Evolutionary conservation across 2,797 vertebrate genomes (phyloP), one percentile per base, ranked within the genome.

Genomic region (Anomalospiza imberbis): DNA sequence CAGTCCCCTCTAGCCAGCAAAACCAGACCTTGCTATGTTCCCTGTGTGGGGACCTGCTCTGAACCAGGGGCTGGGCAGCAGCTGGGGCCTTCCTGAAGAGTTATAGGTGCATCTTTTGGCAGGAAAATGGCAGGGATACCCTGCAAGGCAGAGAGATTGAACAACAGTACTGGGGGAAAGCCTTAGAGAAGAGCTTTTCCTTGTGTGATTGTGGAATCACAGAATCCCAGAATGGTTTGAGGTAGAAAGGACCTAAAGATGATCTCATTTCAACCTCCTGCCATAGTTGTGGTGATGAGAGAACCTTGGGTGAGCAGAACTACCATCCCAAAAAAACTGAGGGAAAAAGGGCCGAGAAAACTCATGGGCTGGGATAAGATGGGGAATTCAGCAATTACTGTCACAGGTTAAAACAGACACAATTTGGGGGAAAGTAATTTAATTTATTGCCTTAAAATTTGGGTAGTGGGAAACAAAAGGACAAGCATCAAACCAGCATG

Each of bases 261-360:
- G 9, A n/a, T 38, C 19, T 31, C 13, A 28, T 51, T 72, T 51
- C 51, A 51, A 45, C 8, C 9, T 28, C 22, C 45, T 45, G 32
- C 19, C 45, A 7, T 5, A 5, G 67, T 5, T 44, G 31, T 17
- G 25, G 42, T 48, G 53, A 24, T 54, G 40, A 54, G 21, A 26
- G 28, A 80, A 51, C 32, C 42, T 55, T n/a, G 47, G 32, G 22
- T 47, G 48, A 22, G 63, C 31, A 65, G 9, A 75, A 22, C 8
- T 51, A 31, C 50, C 19, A 29, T 22, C 36, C 44, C n/a, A 9
- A 29, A 9, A n/a, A 75, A 57, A 29, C 0, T 12, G 17, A 16
- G 17, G 0, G 1, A 14, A 13, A 72, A n/a, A 1, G 6, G 19
- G 13, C 5, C 13, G 24, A 32, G 20, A n/a, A 88, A 51, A 24